These are phyloP conservation scores for Choristoneura rosaceana DNA, from an alignment of 2,888 invertebrate genomes.

Conservation along the genomic window DNA sequence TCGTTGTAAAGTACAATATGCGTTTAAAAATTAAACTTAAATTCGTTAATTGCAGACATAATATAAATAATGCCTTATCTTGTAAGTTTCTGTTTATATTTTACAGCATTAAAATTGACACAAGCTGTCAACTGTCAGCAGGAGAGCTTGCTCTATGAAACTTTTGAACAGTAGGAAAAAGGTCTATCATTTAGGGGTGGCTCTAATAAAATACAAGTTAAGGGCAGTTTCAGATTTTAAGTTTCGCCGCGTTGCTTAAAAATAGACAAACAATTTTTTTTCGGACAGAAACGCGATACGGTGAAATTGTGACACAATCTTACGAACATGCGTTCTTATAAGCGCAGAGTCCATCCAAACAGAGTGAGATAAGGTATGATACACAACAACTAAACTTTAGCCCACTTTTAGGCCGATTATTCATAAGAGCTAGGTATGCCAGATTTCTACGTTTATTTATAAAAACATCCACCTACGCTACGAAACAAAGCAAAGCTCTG, in stretches of 20 bases:
- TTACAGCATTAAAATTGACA: neutral
- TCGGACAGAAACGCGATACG: no score
- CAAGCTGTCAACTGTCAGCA: neutral
- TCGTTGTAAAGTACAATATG: neutral
- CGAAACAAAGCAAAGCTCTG: no score
- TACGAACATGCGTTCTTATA: no score
- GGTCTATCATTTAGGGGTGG: neutral
- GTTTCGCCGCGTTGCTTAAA: neutral
- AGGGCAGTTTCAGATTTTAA: constrained; percentile 1
- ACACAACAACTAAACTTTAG: no score
- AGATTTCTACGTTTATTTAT: no score
- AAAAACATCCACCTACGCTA: no score
- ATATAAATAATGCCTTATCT: neutral
- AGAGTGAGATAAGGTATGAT: no score
- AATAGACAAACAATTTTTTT: no score
- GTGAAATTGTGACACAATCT: no score
- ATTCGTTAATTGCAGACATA: neutral
- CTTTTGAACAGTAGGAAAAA: neutral
- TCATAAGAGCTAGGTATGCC: no score
- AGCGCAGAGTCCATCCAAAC: no score
- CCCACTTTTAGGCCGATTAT: no score
- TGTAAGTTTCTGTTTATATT: neutral
- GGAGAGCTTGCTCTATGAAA: neutral
- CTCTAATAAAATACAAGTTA: neutral
- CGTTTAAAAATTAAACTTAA: constrained; percentile 4